Conservation (phyloP, 2,888 invertebrate species). For the Leptinotarsa juncta region DNA sequence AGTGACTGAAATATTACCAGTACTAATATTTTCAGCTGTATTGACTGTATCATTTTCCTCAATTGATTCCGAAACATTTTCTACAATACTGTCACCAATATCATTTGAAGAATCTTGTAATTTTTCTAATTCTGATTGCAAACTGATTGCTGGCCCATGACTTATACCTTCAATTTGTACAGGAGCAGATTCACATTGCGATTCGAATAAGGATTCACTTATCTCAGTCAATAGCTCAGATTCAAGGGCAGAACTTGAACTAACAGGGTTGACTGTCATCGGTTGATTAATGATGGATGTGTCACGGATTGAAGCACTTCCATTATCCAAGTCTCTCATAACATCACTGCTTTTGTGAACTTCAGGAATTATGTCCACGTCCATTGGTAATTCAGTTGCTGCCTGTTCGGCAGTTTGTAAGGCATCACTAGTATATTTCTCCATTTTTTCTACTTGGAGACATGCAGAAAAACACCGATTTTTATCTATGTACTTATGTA, state of each 20-base stretch:
- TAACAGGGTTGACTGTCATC: constrained; percentile 24
- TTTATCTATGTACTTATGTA: constrained; percentile 8
- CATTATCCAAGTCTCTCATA: constrained; percentile 29
- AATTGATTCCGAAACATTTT: constrained; percentile 34
- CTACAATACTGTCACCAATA: constrained; percentile 32
- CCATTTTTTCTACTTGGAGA: constrained; percentile 31
- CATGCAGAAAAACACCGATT: constrained; percentile 14
- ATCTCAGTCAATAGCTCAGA: constrained; percentile 21
- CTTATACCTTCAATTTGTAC: constrained; percentile 15
- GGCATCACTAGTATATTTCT: constrained; percentile 36
- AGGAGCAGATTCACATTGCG: neutral
- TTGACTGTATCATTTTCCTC: constrained; percentile 22
- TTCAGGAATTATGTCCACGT: constrained; percentile 24
- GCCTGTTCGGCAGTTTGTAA: constrained; percentile 34
- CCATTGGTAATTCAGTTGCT: constrained; percentile 31
- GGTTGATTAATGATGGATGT: constrained; percentile 21
- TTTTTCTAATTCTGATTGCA: constrained; percentile 35
- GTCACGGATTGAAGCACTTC: constrained; percentile 22
- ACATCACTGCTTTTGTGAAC: constrained; percentile 29
- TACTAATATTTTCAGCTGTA: constrained; percentile 29
- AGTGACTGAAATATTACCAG: constrained; percentile 21
- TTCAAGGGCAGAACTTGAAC: constrained; percentile 21
- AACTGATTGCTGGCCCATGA: constrained; percentile 14
- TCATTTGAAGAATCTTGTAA: constrained; percentile 39
- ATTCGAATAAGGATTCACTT: constrained; percentile 23